phyloP scores from a whole-genome alignment of 1,140 invertebrate genomes.

The Pseudachorutes palmiensis region DNA sequence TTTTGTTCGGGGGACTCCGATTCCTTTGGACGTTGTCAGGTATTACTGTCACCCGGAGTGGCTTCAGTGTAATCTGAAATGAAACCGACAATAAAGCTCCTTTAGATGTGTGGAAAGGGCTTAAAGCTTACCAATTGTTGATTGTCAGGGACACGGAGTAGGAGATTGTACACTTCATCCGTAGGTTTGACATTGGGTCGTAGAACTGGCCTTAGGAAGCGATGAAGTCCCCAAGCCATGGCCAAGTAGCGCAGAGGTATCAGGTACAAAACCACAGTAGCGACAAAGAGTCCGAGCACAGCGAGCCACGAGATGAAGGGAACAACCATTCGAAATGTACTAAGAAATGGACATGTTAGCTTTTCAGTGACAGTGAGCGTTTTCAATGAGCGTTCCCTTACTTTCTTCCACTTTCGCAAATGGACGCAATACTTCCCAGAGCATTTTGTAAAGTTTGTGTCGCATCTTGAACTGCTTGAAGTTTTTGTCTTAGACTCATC shows the following conservation, averaged over 20 bases:
- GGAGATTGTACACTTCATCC: conserved; percentile 91
- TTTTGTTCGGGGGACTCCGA: conserved; percentile 28
- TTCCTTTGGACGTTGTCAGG: conserved; percentile 25
- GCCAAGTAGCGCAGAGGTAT: conserved; percentile 85
- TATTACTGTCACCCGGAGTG: conserved; percentile 14
- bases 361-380: background rate
- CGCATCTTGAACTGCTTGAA: conserved; percentile 92
- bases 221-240: conserved; percentile 94
- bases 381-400: conserved; percentile 44
- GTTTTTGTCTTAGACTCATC: conserved; percentile 83
- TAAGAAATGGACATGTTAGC: too few relatives aligned
- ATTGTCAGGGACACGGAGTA: conserved; percentile 92
- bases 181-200: conserved; percentile 91
- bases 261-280: conserved; percentile 69
- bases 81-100: too few relatives aligned
- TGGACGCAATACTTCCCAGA: conserved; percentile 82
- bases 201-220: conserved; percentile 88
- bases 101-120: background rate
- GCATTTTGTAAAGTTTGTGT: conserved; percentile 89
- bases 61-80: conserved; percentile 28
- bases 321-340: conserved; percentile 93
- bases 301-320: conserved; percentile 92
- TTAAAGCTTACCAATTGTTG: conserved; percentile 68
- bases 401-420: conserved; percentile 90
- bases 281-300: conserved; percentile 50